phyloP scores from a whole-genome alignment of 2,797 vertebrate species.

The Todus mexicanus region DNA sequence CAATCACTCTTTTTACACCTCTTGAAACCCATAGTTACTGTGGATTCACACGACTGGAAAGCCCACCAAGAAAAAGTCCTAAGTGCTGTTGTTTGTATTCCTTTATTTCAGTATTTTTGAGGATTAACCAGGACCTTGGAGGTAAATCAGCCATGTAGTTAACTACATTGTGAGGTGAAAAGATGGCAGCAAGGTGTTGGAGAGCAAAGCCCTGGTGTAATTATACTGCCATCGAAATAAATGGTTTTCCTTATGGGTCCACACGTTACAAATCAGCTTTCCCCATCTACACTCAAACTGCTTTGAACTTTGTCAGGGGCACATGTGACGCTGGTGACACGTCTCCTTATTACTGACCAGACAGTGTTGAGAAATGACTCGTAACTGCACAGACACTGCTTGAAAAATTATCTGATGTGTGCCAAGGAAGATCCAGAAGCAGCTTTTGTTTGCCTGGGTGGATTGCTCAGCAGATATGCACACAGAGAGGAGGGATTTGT shows the following conservation, averaged over 20 bases:
- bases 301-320: not conserved
- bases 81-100: not conserved
- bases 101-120: not conserved
- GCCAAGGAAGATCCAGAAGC: not conserved
- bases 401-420: not conserved
- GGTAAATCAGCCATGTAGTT: not conserved
- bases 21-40: not conserved
- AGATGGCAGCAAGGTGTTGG: not conserved
- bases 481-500: not conserved
- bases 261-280: not conserved
- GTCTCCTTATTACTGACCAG: not conserved
- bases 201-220: not conserved
- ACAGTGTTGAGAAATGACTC: not conserved
- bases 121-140: not conserved
- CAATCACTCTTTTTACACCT: not conserved
- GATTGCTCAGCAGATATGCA: fast-evolving
- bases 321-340: not conserved
- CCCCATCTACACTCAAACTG: not conserved
- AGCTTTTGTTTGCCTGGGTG: not conserved
- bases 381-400: not conserved
- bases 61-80: not conserved
- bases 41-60: not conserved
- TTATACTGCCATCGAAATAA: not conserved
- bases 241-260: not conserved
- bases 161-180: not conserved